Base-by-base conservation (phyloP, 2,797 vertebrate genomes). In the Crocidura indochinensis region DNA sequence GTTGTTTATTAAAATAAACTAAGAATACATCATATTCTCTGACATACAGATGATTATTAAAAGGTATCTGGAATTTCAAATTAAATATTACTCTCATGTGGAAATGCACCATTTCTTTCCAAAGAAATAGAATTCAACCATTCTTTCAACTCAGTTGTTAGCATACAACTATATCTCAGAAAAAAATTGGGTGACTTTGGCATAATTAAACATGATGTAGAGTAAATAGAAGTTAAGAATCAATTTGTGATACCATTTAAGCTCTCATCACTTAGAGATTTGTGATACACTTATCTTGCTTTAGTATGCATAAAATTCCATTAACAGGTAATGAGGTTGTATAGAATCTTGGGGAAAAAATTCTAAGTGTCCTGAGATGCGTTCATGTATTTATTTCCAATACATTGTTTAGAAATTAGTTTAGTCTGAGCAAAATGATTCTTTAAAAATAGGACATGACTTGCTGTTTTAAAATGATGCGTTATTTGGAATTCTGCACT, bases 241-340 rank as follows among this genome's bases (percentile, higher is more conserved):
- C 81, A 91, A 10, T 84, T 87, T 84, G 26, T 64, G 31, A 2
- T 44, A 87, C 38, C 8, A 47, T 84, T 81, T 84, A 71, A 91
- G 73, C 65, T 81, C 69, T 91, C 47, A 88, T 90, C 73, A 71
- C 38, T 71, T 71, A 80, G 47, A 96, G 96, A 97, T 96, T 97
- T 95, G 84, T 91, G 85, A 84, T 53, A 87, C 88, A 88, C 96
- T 97, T 96, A 90, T 95, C 90, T 95, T 95, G 93, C 91, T 94
- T 84, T 76, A 88, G 26, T 92, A 69, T 94, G 92, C n/a, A 96
- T 97, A 93, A 96, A 96, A 97, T 91, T 92, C 87, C 96, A 96
- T 97, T 97, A 96, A 91, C 78, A 94, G 87, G 91, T 96, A 97
- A 98, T 97, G 92, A 89, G 95, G 96, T 96, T 96, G 96, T 89